Evolutionary conservation across 2,888 invertebrate genomes (phyloP).

Genomic region (Trachelus troglodyta): DNA sequence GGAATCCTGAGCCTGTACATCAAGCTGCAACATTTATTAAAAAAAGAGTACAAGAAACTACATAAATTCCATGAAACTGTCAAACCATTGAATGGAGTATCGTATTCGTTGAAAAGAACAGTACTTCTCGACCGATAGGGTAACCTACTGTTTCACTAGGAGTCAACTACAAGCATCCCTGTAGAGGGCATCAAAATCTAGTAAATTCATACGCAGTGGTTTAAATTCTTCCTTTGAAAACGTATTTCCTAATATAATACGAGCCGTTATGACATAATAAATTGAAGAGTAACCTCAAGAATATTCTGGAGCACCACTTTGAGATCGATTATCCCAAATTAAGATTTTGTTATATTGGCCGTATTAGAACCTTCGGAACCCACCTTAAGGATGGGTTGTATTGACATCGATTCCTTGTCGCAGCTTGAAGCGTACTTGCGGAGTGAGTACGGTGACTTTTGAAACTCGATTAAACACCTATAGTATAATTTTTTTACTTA

Average conservation of each 20-base stretch:
- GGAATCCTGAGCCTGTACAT: background rate
- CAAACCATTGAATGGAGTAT: no score
- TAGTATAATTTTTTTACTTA: slow-evolving; percentile 9
- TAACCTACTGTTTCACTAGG: background rate
- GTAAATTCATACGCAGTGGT: background rate
- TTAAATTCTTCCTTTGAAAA: background rate
- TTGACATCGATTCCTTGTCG: background rate
- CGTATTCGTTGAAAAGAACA: no score
- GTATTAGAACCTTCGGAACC: background rate
- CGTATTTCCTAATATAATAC: background rate
- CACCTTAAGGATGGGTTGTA: background rate
- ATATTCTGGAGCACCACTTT: background rate
- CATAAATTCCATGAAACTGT: background rate
- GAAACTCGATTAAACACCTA: slow-evolving; percentile 16
- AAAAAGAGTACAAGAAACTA: background rate
- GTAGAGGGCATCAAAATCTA: background rate
- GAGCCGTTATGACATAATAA: background rate
- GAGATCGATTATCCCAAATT: background rate
- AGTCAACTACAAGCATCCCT: background rate
- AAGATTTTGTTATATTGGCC: background rate
- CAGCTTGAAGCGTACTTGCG: background rate
- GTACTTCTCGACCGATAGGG: background rate
- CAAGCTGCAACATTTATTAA: background rate
- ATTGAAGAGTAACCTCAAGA: background rate
- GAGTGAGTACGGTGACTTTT: slow-evolving; percentile 4